A percentile compares a stretch with the other conserved stretches of the same genome.
Conservation (phyloP, 2,888 invertebrate genomes). For the Lycocerus yunnanus region DNA sequence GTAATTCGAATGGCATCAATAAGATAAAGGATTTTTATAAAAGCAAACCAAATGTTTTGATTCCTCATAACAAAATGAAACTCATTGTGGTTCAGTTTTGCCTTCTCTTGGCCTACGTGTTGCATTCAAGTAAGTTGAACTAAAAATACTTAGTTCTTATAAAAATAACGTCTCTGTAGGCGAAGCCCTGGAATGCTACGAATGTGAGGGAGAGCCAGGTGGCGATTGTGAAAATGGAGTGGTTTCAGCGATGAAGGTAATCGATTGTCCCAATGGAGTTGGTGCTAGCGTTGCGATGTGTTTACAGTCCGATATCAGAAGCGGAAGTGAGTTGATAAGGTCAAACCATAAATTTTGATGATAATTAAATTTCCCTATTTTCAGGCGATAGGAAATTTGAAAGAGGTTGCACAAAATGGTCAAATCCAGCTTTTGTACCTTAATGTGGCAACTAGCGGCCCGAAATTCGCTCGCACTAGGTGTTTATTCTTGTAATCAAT, state of each 20-base stretch:
- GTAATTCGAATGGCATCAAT: no score
- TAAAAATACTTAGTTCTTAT: no score
- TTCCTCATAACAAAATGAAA: no score
- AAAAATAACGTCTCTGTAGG: no score
- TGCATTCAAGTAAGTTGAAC: no score
- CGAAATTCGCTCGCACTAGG: background rate
- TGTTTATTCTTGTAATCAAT: background rate
- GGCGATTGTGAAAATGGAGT: slow-evolving; percentile 7
- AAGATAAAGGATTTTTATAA: no score
- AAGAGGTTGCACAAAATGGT: slow-evolving; percentile 8
- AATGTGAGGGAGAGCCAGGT: slow-evolving; percentile 2
- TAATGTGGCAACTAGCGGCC: background rate
- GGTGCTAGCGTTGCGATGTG: background rate
- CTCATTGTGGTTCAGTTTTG: no score
- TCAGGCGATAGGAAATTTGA: background rate
- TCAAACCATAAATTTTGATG: background rate
- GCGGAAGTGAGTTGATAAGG: background rate
- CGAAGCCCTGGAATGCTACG: slow-evolving; percentile 4
- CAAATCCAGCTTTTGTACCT: background rate
- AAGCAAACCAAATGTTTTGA: no score
- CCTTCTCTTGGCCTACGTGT: no score
- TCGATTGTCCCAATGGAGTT: background rate
- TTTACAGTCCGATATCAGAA: background rate
- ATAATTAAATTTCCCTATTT: background rate
- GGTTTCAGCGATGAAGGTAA: slow-evolving; percentile 4